Conservation (phyloP, 2,797 vertebrate genomes). For the Phalanger gymnotis region DNA sequence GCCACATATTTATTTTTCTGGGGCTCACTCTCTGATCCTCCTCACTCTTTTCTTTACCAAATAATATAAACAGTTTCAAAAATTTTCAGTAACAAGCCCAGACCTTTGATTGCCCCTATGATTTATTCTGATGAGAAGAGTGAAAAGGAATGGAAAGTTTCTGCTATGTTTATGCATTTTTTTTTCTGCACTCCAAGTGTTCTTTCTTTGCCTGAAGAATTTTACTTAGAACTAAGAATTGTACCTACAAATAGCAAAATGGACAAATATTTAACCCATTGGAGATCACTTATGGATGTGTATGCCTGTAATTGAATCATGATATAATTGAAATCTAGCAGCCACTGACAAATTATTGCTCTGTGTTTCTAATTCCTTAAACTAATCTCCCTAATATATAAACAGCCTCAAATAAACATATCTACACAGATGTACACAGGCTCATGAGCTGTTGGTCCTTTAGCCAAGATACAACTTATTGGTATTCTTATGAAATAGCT, state of each 20-base stretch:
- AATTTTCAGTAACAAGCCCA: constrained; percentile 40
- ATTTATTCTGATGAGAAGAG: constrained; percentile 50
- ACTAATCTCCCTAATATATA: constrained; percentile 5
- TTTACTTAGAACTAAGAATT: not conserved
- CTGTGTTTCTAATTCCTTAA: not conserved
- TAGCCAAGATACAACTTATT: not conserved
- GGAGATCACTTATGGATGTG: constrained; percentile 18
- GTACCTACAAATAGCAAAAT: not conserved
- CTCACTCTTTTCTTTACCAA: constrained; percentile 32
- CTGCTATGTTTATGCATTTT: not conserved
- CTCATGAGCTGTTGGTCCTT: not conserved
- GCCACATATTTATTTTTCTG: constrained; percentile 19
- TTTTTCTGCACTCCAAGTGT: constrained; percentile 35
- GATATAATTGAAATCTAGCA: not conserved
- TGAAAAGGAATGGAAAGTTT: constrained; percentile 32
- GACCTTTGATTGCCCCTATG: constrained; percentile 11
- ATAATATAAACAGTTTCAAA: constrained; percentile 54
- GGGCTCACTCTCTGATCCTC: not conserved
- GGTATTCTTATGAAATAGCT: not conserved
- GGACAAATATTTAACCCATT: not conserved
- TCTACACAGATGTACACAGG: not conserved
- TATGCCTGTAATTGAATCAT: constrained; percentile 11
- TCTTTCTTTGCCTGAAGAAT: not conserved
- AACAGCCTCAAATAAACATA: not conserved
- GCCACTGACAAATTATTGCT: not conserved